phyloP scores from a whole-genome alignment of 35 echinoderm and acorn worm species.

The Eucidaris tribuloides region DNA sequence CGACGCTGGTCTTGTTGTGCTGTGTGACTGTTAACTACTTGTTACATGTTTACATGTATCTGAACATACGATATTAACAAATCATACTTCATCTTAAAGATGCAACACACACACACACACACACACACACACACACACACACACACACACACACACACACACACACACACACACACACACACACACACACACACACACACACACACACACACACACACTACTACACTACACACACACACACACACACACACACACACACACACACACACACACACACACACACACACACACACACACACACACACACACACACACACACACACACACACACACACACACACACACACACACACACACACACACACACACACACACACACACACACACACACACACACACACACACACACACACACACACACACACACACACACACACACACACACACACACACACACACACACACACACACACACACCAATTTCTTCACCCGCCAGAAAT shows the following conservation, averaged over 20 bases:
- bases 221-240: not conserved
- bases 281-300: not conserved
- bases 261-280: slow-evolving; percentile 28
- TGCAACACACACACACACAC: not conserved
- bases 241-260: slow-evolving; percentile 21
- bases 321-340: slow-evolving; percentile 25
- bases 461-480: no score
- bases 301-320: slow-evolving; percentile 13
- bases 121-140: not conserved
- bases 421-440: no score
- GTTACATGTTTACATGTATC: no score
- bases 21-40: no score
- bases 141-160: not conserved
- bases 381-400: no score
- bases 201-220: not conserved
- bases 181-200: not conserved
- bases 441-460: no score
- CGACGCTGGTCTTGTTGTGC: no score
- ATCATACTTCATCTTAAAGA: no score
- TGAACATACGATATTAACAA: no score
- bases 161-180: not conserved
- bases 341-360: slow-evolving; percentile 13
- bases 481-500: no score
- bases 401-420: no score
- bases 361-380: no score